Evolutionary conservation across 2,888 invertebrate species (phyloP), one percentile per base, ranked within the genome.

Genomic region (Noctua janthe): DNA sequence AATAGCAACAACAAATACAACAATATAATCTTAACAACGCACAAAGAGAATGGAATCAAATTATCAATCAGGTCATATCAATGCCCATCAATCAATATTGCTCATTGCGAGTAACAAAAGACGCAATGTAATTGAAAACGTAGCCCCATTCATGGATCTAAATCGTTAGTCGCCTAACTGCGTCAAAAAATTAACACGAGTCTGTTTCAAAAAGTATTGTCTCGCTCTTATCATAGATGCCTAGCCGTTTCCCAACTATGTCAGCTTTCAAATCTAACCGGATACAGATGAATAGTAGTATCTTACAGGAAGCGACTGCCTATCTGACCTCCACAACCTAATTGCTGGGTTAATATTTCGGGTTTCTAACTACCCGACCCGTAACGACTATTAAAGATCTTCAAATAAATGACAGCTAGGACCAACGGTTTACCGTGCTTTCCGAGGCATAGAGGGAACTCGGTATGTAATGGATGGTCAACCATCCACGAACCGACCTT

Each of bases 71-170:
- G 15, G 20, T 47, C 66, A 74, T 76, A 80, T 77, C 85, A 72
- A 76, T 73, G 47, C 47, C 47, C 11, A 11, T 47, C 47, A 47
- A 47, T 47, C 80, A 75, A 80, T 43, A 85, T 84, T 75, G 64
- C 62, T 77, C 84, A 80, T 70, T 76, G 74, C 47, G 47, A 47
- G 47, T 8, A 47, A 47, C 66, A 83, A 89, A 86, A 89, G 76
- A 64, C 82, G 72, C 80, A 78, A 77, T 81, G 84, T 84, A 86
- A 86, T 86, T 82, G 88, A 88, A 89, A 89, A 54, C 20, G 51
- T 20, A 51, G 51, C 23, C 23, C 20, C 51, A 15, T 15, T 15
- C 62, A 29, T 2, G n/a, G 29, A 62, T 29, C 6, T 1, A 62
- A 10, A 62, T 66, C 66, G 66, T 66, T 66, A 66, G 66, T 39